Conservation (phyloP, 2,797 vertebrate species). For the Todus mexicanus region DNA sequence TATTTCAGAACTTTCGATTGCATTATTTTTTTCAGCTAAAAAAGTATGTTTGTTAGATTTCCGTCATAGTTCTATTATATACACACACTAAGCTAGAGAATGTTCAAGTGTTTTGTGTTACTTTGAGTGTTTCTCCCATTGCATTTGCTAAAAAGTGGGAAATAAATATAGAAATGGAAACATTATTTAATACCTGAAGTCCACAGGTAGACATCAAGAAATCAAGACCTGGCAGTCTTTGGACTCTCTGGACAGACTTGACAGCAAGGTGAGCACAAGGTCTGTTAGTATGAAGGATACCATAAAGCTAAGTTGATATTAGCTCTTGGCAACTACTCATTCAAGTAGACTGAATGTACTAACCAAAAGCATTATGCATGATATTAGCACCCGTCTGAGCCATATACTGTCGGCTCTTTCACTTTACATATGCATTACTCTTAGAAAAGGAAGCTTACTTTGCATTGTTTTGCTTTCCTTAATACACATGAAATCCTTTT, state of each 20-base stretch:
- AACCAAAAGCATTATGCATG: neutral
- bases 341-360: neutral
- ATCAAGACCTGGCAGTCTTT: neutral
- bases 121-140: neutral
- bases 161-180: neutral
- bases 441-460: neutral
- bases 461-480: neutral
- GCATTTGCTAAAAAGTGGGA: neutral
- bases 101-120: neutral
- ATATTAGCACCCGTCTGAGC: neutral
- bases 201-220: neutral
- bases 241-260: neutral
- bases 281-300: neutral
- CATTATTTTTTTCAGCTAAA: neutral
- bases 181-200: neutral
- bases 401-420: neutral
- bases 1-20: neutral
- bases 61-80: neutral
- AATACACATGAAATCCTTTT: neutral
- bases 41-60: neutral
- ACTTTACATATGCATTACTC: neutral
- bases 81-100: neutral
- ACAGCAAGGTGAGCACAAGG: neutral
- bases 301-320: neutral
- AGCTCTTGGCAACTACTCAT: neutral